Evolutionary conservation across 2,888 invertebrate species (phyloP).

Genomic region (Caenorhabditis sp.): DNA sequence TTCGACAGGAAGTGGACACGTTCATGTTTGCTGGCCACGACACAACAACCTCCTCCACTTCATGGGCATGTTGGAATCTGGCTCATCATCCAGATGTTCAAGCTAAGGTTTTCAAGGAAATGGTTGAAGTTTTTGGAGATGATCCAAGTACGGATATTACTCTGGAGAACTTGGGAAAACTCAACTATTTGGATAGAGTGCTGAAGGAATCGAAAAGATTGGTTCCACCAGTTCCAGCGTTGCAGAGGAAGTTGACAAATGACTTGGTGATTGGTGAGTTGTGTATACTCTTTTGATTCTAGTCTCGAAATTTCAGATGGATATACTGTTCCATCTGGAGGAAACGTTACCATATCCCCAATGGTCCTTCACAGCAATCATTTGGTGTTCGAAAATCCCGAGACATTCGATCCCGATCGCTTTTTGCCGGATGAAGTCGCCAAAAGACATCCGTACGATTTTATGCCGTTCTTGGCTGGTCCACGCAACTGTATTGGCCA

Average conservation of each 20-base stretch:
- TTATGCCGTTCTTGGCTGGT: slow-evolving; percentile 81
- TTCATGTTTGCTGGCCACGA: slow-evolving; percentile 85
- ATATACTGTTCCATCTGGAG: slow-evolving; percentile 57
- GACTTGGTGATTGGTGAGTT: slow-evolving; percentile 79
- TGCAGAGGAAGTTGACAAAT: slow-evolving; percentile 79
- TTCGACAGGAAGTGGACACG: slow-evolving; percentile 84
- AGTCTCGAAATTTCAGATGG: slow-evolving; percentile 55
- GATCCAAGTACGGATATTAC: slow-evolving; percentile 76
- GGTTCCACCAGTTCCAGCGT: slow-evolving; percentile 79
- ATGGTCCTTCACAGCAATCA: slow-evolving; percentile 67
- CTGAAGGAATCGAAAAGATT: slow-evolving; percentile 80
- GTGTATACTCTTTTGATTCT: too few relatives aligned
- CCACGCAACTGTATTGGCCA: slow-evolving; percentile 83
- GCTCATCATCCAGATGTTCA: slow-evolving; percentile 84
- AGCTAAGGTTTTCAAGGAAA: slow-evolving; percentile 70
- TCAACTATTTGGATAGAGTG: slow-evolving; percentile 79
- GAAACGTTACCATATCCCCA: slow-evolving; percentile 59
- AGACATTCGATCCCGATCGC: slow-evolving; percentile 84
- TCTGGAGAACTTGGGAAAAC: slow-evolving; percentile 78
- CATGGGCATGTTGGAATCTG: slow-evolving; percentile 84
- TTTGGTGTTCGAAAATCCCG: slow-evolving; percentile 79
- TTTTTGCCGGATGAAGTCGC: slow-evolving; percentile 83
- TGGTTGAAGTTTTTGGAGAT: slow-evolving; percentile 70
- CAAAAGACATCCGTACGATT: slow-evolving; percentile 78
- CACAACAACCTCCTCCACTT: slow-evolving; percentile 84